Base-by-base conservation (phyloP, 2,888 invertebrate genomes). In the Girardia tigrina region DNA sequence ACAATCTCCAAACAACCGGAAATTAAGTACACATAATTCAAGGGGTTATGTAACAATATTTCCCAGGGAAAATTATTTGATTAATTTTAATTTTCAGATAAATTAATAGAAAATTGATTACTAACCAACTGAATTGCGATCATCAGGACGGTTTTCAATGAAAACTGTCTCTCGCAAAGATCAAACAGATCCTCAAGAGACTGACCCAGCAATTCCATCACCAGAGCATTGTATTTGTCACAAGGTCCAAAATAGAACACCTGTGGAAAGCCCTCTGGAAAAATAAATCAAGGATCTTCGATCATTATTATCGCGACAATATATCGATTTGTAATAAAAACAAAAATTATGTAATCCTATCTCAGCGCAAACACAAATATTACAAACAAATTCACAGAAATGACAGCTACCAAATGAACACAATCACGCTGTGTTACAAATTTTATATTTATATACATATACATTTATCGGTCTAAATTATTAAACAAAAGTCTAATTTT, bases 241-340 rank as follows among this genome's bases (percentile, higher is more conserved):
- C 97, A 98, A 81, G 97, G 95, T 79, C 98, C 98, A 87, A 97
- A 99, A 88, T 98, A 98, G 88, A 94, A 95, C 82, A 98, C 94
- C 88, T 95, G 94, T 81, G 98, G 98, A 84, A 98, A 90, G 83
- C 98, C 98, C 4, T 56, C 56, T 56, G n/a, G 23, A 56, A 56
- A 12, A 12, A 36, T 36, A 36, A 12, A 12, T 12, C 14, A 12
- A 36, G 8, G 8, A 36, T 36, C 16, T 12, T 12, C 16, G 8
- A 36, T 36, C 16, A 36, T 36, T 36, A 36, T 36, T 36, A 36
- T 36, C n/a, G n/a, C n/a, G n/a, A n/a, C n/a, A n/a, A n/a, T n/a
- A n/a, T n/a, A n/a, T n/a, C n/a, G n/a, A n/a, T n/a, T n/a, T n/a
- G n/a, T n/a, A n/a, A n/a, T n/a, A n/a, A n/a, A n/a, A n/a, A n/a